Conservation (phyloP, 2,888 invertebrate genomes). For the Nesidiocoris tenuis region DNA sequence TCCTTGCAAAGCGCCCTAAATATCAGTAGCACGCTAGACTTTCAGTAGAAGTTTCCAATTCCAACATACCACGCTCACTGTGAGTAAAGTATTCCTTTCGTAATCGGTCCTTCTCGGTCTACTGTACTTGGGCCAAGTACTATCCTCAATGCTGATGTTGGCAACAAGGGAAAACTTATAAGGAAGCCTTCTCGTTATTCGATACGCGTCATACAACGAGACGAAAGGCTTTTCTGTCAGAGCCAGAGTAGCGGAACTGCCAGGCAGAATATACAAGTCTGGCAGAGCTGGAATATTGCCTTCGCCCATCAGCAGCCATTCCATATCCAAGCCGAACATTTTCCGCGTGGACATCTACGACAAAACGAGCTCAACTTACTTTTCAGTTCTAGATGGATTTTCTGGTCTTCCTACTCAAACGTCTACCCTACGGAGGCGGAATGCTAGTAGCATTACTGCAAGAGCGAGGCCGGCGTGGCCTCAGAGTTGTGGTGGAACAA, state of each 20-base stretch:
- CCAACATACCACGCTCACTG: constrained; percentile 29
- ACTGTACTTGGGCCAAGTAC: neutral
- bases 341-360: constrained; percentile 5
- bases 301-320: constrained; percentile 35
- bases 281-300: neutral
- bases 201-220: constrained; percentile 30
- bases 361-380: neutral
- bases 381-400: neutral
- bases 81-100: constrained; percentile 14
- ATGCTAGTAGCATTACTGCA: neutral
- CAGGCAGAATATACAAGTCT: constrained; percentile 26
- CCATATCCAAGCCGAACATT: constrained; percentile 30
- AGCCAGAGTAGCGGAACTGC: constrained; percentile 14
- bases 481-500: neutral
- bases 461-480: neutral
- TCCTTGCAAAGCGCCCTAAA: too few species aligned
- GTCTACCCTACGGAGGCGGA: neutral
- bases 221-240: neutral
- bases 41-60: too few species aligned
- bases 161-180: constrained; percentile 13
- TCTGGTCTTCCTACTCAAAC: neutral
- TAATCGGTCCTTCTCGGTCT: constrained; percentile 11
- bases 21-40: too few species aligned
- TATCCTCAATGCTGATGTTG: neutral
- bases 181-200: constrained; percentile 27